Percentiles rank a stretch among this genome's conserved stretches.
phyloP scores from a whole-genome alignment of 1,140 invertebrate species.

The Bombus balteatus region DNA sequence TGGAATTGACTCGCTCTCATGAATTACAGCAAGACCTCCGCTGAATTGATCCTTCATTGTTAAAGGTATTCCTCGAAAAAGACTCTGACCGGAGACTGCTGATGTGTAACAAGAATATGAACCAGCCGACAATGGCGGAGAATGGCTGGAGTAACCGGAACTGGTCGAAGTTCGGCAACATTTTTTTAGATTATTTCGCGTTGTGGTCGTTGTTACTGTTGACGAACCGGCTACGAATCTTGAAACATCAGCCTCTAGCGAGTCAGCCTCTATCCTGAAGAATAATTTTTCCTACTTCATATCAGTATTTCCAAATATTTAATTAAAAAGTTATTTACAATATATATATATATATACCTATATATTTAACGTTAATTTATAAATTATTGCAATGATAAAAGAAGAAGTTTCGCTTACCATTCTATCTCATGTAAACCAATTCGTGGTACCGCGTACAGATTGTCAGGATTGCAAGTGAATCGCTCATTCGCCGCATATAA shows the following conservation, averaged over 20 bases:
- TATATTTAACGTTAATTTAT: not conserved
- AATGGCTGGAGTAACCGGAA: constrained; percentile 76
- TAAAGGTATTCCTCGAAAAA: constrained; percentile 37
- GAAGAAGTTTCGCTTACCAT: constrained; percentile 49
- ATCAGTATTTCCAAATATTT: not conserved
- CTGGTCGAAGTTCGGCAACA: constrained; percentile 74
- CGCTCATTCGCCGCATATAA: constrained; percentile 40
- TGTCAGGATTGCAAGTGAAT: constrained; percentile 48
- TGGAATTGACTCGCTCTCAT: constrained; percentile 72
- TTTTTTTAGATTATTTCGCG: constrained; percentile 67
- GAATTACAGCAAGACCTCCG: constrained; percentile 68
- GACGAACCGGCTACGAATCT: constrained; percentile 62
- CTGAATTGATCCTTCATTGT: constrained; percentile 52
- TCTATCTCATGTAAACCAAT: constrained; percentile 57
- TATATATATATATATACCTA: not conserved
- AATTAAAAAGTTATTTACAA: not conserved
- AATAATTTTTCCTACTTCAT: not conserved
- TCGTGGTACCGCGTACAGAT: constrained; percentile 47
- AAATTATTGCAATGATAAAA: not conserved
- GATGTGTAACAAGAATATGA: constrained; percentile 67
- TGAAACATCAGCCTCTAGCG: constrained; percentile 69
- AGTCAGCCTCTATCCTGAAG: constrained; percentile 71
- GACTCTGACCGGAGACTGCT: constrained; percentile 26
- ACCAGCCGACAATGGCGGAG: constrained; percentile 71
- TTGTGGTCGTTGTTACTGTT: constrained; percentile 41